phyloP scores from a whole-genome alignment of 2,888 invertebrate genomes.

The Phortica okadai region DNA sequence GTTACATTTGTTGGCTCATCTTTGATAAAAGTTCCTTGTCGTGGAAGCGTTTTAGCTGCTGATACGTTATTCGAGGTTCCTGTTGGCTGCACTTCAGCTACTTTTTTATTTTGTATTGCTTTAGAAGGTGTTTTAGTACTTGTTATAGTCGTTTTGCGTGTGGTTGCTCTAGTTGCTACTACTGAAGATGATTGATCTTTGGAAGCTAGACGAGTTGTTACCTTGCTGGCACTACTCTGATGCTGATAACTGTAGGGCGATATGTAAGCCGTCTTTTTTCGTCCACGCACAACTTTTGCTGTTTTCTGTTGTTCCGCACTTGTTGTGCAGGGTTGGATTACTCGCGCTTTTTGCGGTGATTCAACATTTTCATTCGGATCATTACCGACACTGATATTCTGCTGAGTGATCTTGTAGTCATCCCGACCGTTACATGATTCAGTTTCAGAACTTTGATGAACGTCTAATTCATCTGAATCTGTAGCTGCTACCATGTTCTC shows the following conservation, averaged over 20 bases:
- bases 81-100: slow-evolving; percentile 14
- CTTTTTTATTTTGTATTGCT: background rate
- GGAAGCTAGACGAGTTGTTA: slow-evolving; percentile 27
- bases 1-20: slow-evolving; percentile 80
- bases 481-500: slow-evolving; percentile 77
- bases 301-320: slow-evolving; percentile 56
- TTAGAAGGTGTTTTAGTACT: background rate
- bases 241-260: slow-evolving; percentile 79
- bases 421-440: slow-evolving; percentile 76
- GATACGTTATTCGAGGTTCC: slow-evolving; percentile 21
- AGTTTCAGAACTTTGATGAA: slow-evolving; percentile 79
- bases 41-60: slow-evolving; percentile 77
- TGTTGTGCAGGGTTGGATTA: slow-evolving; percentile 73
- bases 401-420: slow-evolving; percentile 30
- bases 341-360: slow-evolving; percentile 36
- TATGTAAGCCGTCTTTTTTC: slow-evolving; percentile 82
- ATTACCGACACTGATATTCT: slow-evolving; percentile 13
- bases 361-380: slow-evolving; percentile 30
- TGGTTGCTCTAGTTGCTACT: slow-evolving; percentile 47
- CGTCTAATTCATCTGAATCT: slow-evolving; percentile 12
- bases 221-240: slow-evolving; percentile 53
- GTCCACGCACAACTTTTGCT: slow-evolving; percentile 73
- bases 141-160: slow-evolving; percentile 37
- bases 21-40: slow-evolving; percentile 95
- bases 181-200: slow-evolving; percentile 56